phyloP scores from a whole-genome alignment of 1,140 invertebrate genomes.

The Drosophila orena region DNA sequence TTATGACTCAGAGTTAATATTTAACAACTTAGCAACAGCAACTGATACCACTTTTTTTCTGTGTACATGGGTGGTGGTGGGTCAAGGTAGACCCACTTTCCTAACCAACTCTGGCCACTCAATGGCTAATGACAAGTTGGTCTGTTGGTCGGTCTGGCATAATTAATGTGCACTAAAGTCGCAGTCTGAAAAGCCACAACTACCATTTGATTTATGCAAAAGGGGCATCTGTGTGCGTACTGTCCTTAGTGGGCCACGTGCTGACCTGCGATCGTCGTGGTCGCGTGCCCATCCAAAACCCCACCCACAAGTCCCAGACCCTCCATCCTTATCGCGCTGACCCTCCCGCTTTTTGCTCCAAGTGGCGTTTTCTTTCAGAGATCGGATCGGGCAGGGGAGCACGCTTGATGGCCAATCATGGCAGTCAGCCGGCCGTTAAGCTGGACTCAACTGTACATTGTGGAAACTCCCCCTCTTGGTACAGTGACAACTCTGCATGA shows the following conservation, averaged over 20 bases:
- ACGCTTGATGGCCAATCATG: conserved; percentile 59
- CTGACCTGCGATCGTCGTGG: conserved; percentile 43
- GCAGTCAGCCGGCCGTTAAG: conserved; percentile 71
- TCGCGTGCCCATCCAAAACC: conserved; percentile 34
- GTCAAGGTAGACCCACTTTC: conserved; percentile 24
- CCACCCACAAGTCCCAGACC: conserved; percentile 10
- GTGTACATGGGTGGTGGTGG: conserved; percentile 1
- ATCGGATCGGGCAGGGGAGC: conserved; percentile 19
- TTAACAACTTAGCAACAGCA: too few species aligned
- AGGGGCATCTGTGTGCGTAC: not conserved
- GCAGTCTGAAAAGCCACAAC: conserved; percentile 27
- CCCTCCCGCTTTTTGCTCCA: not conserved
- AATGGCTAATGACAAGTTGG: conserved; percentile 48
- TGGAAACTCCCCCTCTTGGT: conserved; percentile 9
- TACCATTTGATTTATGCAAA: conserved; percentile 4
- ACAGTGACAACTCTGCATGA: conserved; percentile 18
- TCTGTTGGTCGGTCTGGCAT: conserved; percentile 22
- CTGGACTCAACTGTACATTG: conserved; percentile 65
- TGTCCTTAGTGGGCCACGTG: conserved; percentile 18
- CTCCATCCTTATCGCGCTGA: not conserved
- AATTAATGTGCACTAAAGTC: conserved; percentile 70
- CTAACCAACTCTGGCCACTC: not conserved
- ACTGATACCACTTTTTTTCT: not conserved
- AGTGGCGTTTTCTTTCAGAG: conserved; percentile 8
- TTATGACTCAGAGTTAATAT: too few species aligned